Base-by-base conservation (phyloP, 1,140 invertebrate genomes). In the Trissolcus basalis region DNA sequence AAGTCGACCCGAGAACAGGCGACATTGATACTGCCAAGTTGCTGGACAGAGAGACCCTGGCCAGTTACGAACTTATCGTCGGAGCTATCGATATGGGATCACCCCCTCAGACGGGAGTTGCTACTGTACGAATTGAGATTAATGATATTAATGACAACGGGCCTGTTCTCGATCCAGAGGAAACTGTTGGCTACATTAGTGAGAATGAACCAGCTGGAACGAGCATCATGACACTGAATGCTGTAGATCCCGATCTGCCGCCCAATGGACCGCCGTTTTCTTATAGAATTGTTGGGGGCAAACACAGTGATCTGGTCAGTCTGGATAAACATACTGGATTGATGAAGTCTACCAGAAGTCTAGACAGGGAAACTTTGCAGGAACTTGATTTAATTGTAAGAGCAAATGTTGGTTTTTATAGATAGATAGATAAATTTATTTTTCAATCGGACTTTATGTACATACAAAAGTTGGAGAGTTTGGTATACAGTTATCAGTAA, bases 71-170 rank as follows among this genome's bases (percentile, higher is more conserved):
- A 72, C 78, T 98, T 7, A 93, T 93, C n/a, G 90, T 99, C 15
- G 96, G 94, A 9, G 97, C 96, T 0, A 95, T 96, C 51, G 97
- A 98, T 83, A 96, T 92, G 16, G 96, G 96, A 0, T 85, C 90
- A 4, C 96, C 96, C 0, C 94, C 95, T 0, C 94, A 96, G 89
- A 97, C 95, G 1, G 96, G 96, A 11, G 96, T 94, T 3, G 91
- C 96, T 1, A 93, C 91, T 0, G 93, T 98, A 0, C 92, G 91
- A 80, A 92, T 97, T 45, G 83, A 89, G 0, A 74, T 98, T 0
- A 90, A 91, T 9, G 97, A 99, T 85, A 91, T 98, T 7, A 98
- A 98, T 85, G 97, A 99, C 78, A 98, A 98, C 83, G 95, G 94
- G 0, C 97, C 97, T 0, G 85, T 92, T 4, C 97, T 99, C 80